Percentiles rank a stretch among this genome's conserved stretches.
Conservation (phyloP, 2,797 vertebrate genomes). For the Acanthiza pusilla region DNA sequence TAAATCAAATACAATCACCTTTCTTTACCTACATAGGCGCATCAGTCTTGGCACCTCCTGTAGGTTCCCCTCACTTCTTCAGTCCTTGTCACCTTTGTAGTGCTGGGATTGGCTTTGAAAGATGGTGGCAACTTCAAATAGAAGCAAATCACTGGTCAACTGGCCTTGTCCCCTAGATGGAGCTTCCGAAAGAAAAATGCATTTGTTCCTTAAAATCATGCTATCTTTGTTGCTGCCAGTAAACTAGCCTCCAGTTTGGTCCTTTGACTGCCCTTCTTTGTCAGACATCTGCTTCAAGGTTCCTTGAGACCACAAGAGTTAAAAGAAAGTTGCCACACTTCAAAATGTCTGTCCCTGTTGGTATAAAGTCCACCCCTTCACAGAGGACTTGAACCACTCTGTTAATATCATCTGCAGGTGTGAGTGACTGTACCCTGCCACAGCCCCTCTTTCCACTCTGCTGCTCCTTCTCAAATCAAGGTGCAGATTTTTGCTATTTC, state of each 20-base stretch:
- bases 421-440: not conserved
- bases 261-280: not conserved
- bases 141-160: not conserved
- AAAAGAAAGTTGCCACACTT: not conserved
- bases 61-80: not conserved
- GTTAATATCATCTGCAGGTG: too few species aligned
- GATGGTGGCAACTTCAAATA: not conserved
- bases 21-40: not conserved
- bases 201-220: not conserved
- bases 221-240: not conserved
- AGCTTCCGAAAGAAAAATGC: not conserved
- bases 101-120: not conserved
- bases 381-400: not conserved
- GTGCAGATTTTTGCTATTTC: slow-evolving; percentile 3
- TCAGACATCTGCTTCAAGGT: not conserved
- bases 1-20: not conserved
- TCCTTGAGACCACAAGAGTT: not conserved
- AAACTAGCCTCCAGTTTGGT: not conserved
- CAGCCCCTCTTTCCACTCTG: not conserved
- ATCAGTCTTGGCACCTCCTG: not conserved
- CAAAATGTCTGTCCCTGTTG: not conserved
- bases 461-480: not conserved
- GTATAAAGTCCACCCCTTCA: not conserved
- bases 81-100: not conserved
- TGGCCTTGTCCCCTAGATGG: not conserved